Conservation (phyloP, 2,797 vertebrate species). For the Nyctalus aviator region DNA sequence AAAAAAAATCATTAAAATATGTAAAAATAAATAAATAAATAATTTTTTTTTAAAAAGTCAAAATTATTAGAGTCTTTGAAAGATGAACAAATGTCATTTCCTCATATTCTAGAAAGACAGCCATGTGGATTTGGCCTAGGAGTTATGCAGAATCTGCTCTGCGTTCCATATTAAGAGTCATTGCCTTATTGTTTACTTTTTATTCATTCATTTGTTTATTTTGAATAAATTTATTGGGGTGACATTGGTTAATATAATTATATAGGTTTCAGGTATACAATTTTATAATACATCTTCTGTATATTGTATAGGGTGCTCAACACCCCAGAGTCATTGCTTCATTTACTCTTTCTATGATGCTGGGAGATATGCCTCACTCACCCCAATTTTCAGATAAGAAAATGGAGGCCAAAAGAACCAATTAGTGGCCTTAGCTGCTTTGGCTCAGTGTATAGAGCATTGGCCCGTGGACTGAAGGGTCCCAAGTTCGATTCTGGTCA, state of each 20-base stretch:
- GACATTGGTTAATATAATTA: background rate
- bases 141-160: background rate
- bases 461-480: too few relatives aligned
- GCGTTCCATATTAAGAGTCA: background rate
- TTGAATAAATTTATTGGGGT: background rate
- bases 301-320: background rate
- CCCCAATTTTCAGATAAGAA: slow-evolving; percentile 32
- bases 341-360: slow-evolving; percentile 8
- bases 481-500: too few relatives aligned
- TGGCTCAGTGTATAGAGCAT: too few relatives aligned
- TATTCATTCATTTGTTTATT: too few relatives aligned
- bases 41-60: too few relatives aligned
- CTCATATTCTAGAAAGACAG: background rate
- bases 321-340: background rate
- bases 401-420: background rate
- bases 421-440: background rate
- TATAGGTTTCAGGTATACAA: background rate
- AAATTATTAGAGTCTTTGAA: slow-evolving; percentile 36
- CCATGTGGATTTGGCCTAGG: background rate
- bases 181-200: background rate
- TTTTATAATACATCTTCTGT: background rate
- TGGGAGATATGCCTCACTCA: background rate
- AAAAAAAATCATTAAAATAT: too few relatives aligned
- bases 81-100: background rate
- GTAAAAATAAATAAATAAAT: too few relatives aligned